Percentiles rank a stretch among this genome's conserved stretches.
Conservation (phyloP, 2,113 vertebrate genomes). For the Paracanthobrama guichenoti region DNA sequence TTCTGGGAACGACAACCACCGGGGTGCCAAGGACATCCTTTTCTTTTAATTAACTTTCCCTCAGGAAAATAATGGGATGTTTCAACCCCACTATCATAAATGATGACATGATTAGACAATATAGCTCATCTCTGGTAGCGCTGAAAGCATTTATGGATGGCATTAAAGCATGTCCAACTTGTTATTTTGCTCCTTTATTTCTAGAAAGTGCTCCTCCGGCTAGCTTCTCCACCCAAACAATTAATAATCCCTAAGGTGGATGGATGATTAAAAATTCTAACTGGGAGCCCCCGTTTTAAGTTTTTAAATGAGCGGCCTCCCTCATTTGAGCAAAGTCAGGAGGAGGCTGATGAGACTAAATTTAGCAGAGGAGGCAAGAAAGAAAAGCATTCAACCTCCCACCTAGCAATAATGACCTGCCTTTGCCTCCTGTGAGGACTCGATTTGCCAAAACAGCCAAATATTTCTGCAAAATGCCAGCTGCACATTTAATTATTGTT, state of each 20-base stretch:
- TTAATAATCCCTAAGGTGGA: constrained; percentile 31
- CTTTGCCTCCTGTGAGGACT: constrained; percentile 45
- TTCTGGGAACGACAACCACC: constrained; percentile 34
- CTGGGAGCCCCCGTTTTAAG: constrained; percentile 19
- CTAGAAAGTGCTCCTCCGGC: not conserved
- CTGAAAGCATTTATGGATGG: constrained; percentile 26
- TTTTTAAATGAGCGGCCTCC: constrained; percentile 9
- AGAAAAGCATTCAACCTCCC: constrained; percentile 43
- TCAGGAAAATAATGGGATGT: constrained; percentile 13
- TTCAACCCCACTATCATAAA: constrained; percentile 18
- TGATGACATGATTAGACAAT: constrained; percentile 25
- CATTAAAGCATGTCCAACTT: constrained; percentile 17
- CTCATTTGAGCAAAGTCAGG: constrained; percentile 27
- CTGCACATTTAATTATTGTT: constrained; percentile 50
- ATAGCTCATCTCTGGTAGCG: not conserved
- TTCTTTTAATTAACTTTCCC: constrained; percentile 41
- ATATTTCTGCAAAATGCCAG: constrained; percentile 48
- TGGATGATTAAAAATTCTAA: constrained; percentile 7
- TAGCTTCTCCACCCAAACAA: not conserved
- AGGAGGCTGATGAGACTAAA: constrained; percentile 45
- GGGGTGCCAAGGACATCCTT: constrained; percentile 38
- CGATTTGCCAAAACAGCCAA: constrained; percentile 56
- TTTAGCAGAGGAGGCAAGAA: constrained; percentile 37
- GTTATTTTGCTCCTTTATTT: constrained; percentile 26
- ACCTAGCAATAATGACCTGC: constrained; percentile 41